Evolutionary conservation across 2,113 vertebrate species (phyloP).

Genomic region (Mobula hypostoma): DNA sequence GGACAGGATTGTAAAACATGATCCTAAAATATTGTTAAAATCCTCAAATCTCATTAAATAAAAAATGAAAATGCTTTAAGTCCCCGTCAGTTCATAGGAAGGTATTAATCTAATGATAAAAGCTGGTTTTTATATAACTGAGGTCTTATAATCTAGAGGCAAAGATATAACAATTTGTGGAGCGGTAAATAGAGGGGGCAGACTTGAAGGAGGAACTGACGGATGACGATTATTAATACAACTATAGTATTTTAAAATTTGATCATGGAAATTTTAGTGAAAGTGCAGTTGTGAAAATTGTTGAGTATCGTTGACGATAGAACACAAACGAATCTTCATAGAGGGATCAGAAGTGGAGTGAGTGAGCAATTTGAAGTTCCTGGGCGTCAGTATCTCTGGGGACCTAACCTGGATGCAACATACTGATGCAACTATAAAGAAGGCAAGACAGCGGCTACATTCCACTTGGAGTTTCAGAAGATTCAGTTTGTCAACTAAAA

Average conservation of each 20-base stretch:
- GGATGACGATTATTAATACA: not conserved
- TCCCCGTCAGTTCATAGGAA: not conserved
- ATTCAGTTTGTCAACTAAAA: too few relatives aligned
- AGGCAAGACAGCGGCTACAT: too few relatives aligned
- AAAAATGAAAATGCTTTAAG: not conserved
- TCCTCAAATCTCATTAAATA: not conserved
- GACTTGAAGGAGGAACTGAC: not conserved
- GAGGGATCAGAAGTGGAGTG: too few relatives aligned
- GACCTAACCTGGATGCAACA: too few relatives aligned
- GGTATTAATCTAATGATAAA: not conserved
- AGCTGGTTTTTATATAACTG: not conserved
- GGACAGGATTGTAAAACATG: not conserved
- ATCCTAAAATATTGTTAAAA: not conserved
- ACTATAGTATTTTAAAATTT: too few relatives aligned
- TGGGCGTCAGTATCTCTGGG: too few relatives aligned
- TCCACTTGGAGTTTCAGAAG: too few relatives aligned
- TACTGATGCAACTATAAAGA: too few relatives aligned
- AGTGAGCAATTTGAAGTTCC: too few relatives aligned
- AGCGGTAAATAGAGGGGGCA: not conserved
- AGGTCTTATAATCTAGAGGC: not conserved
- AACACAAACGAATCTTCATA: too few relatives aligned
- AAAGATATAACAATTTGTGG: not conserved
- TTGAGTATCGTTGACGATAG: not conserved
- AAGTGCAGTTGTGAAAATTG: not conserved
- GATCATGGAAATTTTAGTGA: too few relatives aligned